Evolutionary conservation across 1,140 invertebrate genomes (phyloP).

Genomic region (Drosophila nasuta): DNA sequence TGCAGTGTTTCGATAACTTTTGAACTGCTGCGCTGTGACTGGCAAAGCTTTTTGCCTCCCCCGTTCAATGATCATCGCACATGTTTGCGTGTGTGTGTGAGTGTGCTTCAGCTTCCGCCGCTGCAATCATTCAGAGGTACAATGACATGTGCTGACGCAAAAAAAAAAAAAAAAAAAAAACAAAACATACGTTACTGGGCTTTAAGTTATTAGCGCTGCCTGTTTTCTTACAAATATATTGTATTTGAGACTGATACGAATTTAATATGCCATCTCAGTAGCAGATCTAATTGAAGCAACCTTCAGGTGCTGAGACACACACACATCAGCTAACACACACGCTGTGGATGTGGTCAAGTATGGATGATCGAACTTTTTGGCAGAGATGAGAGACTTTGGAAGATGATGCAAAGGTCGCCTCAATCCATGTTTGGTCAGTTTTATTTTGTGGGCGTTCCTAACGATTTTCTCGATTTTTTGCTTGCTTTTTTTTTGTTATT

Average conservation of each 20-base stretch:
- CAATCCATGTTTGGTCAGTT: conserved; percentile 54
- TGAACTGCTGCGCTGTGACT: conserved; percentile 21
- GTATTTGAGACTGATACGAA: conserved; percentile 22
- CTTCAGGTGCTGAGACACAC: conserved; percentile 59
- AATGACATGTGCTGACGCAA: conserved; percentile 62
- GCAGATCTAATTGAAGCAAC: conserved; percentile 26
- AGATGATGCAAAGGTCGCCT: conserved; percentile 51
- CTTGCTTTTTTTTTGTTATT: conserved; percentile 3
- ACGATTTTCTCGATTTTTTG: conserved; percentile 35
- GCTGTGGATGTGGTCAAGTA: conserved; percentile 34
- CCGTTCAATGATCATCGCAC: conserved; percentile 1
- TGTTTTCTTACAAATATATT: conserved; percentile 21
- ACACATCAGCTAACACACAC: background rate
- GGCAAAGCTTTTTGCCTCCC: conserved; percentile 21
- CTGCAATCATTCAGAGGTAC: conserved; percentile 48
- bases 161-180: conserved; percentile 27
- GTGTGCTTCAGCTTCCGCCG: conserved; percentile 54
- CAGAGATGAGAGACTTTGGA: conserved; percentile 53
- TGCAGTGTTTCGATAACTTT: conserved; percentile 12
- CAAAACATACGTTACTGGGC: conserved; percentile 8
- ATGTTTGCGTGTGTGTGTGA: conserved; percentile 9
- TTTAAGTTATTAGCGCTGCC: background rate
- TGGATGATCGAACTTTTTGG: conserved; percentile 44
- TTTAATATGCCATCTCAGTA: background rate
- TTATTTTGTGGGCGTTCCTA: conserved; percentile 67